Evolutionary conservation across 2,113 vertebrate genomes (phyloP).

Genomic region (Myanophis thanlyinensis): DNA sequence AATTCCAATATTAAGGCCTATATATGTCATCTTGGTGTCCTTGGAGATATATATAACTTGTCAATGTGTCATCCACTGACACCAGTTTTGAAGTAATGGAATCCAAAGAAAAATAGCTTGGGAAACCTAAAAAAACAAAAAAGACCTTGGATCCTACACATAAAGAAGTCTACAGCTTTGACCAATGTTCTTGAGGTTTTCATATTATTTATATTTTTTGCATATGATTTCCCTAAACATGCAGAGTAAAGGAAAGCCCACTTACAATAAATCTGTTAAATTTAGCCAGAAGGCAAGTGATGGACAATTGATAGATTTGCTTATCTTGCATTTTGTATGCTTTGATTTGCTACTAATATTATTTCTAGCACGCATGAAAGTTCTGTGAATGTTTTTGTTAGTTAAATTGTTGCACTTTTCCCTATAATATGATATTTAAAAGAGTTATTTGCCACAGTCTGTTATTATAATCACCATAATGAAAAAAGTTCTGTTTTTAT

Average conservation of each 20-base stretch:
- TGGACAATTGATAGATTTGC: slow-evolving; percentile 51
- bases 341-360: slow-evolving; percentile 46
- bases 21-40: background rate
- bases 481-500: background rate
- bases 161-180: slow-evolving; percentile 25
- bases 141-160: slow-evolving; percentile 24
- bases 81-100: slow-evolving; percentile 44
- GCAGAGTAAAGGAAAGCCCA: slow-evolving; percentile 9
- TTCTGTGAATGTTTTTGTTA: slow-evolving; percentile 36
- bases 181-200: background rate
- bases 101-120: slow-evolving; percentile 30
- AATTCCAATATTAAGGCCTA: background rate
- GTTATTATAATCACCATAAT: background rate
- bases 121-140: slow-evolving; percentile 8
- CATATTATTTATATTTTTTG: slow-evolving; percentile 51
- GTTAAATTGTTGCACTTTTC: slow-evolving; percentile 32
- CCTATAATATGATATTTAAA: slow-evolving; percentile 47
- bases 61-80: slow-evolving; percentile 32
- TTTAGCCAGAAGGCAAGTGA: slow-evolving; percentile 31
- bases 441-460: background rate
- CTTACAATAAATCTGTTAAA: slow-evolving; percentile 49
- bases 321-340: background rate
- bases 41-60: slow-evolving; percentile 11
- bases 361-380: slow-evolving; percentile 34
- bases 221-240: slow-evolving; percentile 39